These are phyloP conservation scores for Zalophus californianus DNA, from an alignment of 2,797 vertebrate genomes.

Conservation along the genomic window DNA sequence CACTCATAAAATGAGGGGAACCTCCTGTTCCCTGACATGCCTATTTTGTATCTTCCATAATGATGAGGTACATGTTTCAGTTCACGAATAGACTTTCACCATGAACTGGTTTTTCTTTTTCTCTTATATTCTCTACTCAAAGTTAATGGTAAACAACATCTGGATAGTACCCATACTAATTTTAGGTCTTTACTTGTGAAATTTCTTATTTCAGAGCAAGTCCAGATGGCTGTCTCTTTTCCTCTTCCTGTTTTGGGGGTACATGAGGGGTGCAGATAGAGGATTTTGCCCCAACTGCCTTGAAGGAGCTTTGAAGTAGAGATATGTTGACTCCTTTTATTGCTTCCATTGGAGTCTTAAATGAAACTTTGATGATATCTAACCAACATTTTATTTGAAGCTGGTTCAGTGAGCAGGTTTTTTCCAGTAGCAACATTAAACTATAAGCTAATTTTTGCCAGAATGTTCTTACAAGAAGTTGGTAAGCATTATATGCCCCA, in stretches of 20 bases:
- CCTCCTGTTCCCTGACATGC: neutral
- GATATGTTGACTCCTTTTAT: neutral
- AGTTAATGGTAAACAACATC: neutral
- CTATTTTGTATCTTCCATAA: neutral
- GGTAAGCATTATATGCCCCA: constrained; percentile 54
- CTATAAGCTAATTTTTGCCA: constrained; percentile 58
- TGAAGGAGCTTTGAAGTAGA: neutral
- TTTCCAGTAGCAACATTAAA: neutral
- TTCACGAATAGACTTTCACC: neutral
- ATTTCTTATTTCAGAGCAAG: neutral
- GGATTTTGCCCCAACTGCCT: neutral
- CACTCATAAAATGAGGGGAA: constrained; percentile 24
- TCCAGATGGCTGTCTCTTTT: neutral
- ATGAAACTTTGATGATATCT: constrained; percentile 34
- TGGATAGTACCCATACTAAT: neutral
- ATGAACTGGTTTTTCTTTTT: neutral
- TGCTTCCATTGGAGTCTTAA: neutral
- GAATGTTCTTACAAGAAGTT: constrained; percentile 56
- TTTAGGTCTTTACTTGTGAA: constrained; percentile 40
- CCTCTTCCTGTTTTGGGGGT: neutral
- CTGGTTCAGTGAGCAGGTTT: constrained; percentile 33
- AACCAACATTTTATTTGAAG: constrained; percentile 48
- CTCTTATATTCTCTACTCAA: neutral
- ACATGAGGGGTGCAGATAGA: neutral
- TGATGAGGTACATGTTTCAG: neutral